Base-by-base conservation (phyloP, 2,113 vertebrate species). In the Hoplias malabaricus region DNA sequence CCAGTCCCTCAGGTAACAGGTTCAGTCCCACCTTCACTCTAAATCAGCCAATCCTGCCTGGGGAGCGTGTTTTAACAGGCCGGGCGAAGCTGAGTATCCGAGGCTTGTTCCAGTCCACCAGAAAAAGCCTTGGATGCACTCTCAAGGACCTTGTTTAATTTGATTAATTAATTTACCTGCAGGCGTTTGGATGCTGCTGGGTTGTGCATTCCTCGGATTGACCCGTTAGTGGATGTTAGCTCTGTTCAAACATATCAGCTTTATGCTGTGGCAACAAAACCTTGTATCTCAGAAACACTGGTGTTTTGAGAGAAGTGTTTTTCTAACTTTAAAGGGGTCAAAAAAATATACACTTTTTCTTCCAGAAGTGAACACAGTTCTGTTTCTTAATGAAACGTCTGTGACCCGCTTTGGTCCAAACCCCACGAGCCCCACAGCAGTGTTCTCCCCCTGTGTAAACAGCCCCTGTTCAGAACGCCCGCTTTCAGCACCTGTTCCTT, bases 1-100 rank as follows among this genome's bases (percentile, higher is more conserved):
- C 56, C 73, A n/a, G 34, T 81, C 78, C 67, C 50, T 59, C 76
- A 70, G 84, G 80, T 80, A 76, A 84, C 42, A 62, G 56, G 80
- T 77, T 74, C 69, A 67, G 68, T 42, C 73, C 70, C 54, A 29
- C 33, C 79, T 48, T 69, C 65, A 1, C 33, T 69, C 54, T 38
- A 23, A 71, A 16, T 66, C 48, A 36, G 38, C 53, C 54, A 43
- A 69, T 73, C 63, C 42, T 80, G 63, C 73, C 42, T 36, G 21
- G 27, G 40, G 33, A 61, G 42, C 54, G 16, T 73, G 68, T 77
- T 73, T 38, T 68, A 25, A 73, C 81, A 73, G 59, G 77, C 34
- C 34, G 29, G 11, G 59, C 33, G n/a, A 71, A 13, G 34, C n/a
- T 53, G 34, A 16, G 31, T 9, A 7, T 53, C 48, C 57, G 53